Evolutionary conservation across 2,797 vertebrate species (phyloP), one percentile per base, ranked within the genome.

Genomic region (Clangula hyemalis): DNA sequence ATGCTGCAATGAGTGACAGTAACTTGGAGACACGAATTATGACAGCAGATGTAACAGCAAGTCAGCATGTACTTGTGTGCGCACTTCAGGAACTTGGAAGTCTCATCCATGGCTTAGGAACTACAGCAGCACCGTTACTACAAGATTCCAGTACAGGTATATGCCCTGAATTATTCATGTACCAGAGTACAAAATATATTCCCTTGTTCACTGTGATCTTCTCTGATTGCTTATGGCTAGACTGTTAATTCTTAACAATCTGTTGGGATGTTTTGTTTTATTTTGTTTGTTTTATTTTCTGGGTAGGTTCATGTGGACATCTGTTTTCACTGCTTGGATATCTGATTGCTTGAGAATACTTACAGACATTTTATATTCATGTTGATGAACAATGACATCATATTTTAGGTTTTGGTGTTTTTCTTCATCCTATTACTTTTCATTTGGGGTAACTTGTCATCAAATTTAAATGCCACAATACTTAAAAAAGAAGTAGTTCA

Each of bases 31-130:
- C 95, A n/a, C 98, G 97, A 58, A 91, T 96, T 87, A 98, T 96
- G 49, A 94, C 97, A 58, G 74, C 97, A 60, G 98, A 99, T 47
- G 70, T 98, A 64, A 93, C 97, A 36, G 97, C 97, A 56, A 98
- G 97, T 97, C 99, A 99, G 82, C 98, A 99, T 19, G 96, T 98
- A 58, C 94, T 99, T 95, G 98, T 99, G 54, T 99, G 99, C 96
- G 98, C 98, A 10, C 97, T 99, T 87, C 97, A 98, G 96, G 99
- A 99, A 54, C 98, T 99, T 34, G 99, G 98, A 85, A 98, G 97
- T 81, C 97, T 99, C 73, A 74, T 99, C 27, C 96, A 98, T 75
- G 97, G 97, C 49, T 98, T 99, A 72, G 98, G 98, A 49, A 98
- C 99, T 86, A 98, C 98, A 22, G 98, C 98, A 7, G 97, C 98